Conservation (phyloP, 2,888 invertebrate species). For the Apamea epomidion region DNA sequence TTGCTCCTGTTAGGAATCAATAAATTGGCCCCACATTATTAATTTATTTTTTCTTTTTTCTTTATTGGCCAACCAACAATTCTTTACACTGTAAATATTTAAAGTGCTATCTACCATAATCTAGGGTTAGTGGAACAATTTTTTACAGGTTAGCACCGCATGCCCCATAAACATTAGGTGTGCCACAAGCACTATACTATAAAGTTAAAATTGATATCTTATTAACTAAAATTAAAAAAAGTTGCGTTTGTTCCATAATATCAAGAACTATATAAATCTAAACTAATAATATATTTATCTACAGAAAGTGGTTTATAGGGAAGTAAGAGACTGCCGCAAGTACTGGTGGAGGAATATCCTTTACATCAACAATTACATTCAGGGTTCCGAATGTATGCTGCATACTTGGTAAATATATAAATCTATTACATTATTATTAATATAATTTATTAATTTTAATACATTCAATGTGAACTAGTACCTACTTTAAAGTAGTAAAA, state of each 20-base stretch:
- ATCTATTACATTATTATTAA: neutral
- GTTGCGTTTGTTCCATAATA: neutral
- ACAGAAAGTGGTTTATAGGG: conserved; percentile 24
- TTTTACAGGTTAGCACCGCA: no score
- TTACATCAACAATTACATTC: conserved; percentile 74
- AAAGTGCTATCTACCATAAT: no score
- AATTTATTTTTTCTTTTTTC: no score
- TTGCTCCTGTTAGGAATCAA: neutral
- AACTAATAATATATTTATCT: neutral
- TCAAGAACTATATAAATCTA: neutral
- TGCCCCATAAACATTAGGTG: no score
- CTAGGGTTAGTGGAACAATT: no score
- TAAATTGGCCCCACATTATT: neutral
- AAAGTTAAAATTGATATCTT: no score
- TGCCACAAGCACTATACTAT: no score
- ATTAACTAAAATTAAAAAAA: no score
- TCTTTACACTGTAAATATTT: no score
- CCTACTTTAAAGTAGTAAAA: neutral
- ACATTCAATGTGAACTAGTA: no score
- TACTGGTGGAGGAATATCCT: conserved; percentile 75
- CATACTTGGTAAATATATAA: conserved; percentile 69
- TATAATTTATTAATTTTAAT: no score
- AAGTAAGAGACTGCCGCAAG: conserved; percentile 65
- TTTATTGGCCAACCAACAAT: no score
- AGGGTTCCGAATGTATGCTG: conserved; percentile 55